Evolutionary conservation across 1,140 invertebrate genomes (phyloP).

Genomic region (Drosophila serrata): DNA sequence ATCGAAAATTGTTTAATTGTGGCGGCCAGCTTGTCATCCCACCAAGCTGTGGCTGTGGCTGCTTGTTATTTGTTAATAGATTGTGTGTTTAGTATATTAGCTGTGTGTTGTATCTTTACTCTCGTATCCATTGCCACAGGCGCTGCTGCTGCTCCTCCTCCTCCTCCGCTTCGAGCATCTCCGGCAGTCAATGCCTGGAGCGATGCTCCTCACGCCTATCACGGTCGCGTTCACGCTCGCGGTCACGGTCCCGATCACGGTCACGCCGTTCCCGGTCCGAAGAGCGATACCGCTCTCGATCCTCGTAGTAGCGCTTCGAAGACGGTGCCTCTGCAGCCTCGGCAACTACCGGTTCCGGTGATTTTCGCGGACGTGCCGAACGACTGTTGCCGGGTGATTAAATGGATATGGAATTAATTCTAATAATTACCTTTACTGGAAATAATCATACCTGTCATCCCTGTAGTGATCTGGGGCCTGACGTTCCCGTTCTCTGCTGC

Average conservation of each 20-base stretch:
- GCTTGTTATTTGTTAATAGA: conserved; percentile 67
- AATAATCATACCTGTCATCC: conserved; percentile 89
- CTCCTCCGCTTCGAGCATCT: conserved; percentile 6
- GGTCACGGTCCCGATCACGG: conserved; percentile 88
- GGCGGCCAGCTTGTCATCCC: conserved; percentile 47
- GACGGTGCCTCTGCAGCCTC: conserved; percentile 86
- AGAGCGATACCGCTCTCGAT: conserved; percentile 91
- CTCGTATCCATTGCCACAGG: conserved; percentile 49
- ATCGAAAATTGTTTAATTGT: conserved; percentile 71
- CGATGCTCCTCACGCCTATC: conserved; percentile 90
- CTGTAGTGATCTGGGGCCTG: conserved; percentile 88
- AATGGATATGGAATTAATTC: conserved; percentile 6
- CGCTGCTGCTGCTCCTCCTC: conserved; percentile 11
- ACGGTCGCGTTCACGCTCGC: conserved; percentile 88
- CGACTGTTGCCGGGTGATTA: conserved; percentile 78
- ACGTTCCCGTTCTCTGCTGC: conserved; percentile 87
- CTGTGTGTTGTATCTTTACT: conserved; percentile 59
- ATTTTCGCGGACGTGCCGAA: conserved; percentile 88
- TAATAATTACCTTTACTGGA: not conserved
- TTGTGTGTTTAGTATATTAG: conserved; percentile 54
- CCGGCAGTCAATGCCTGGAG: conserved; percentile 88
- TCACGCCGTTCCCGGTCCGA: conserved; percentile 89
- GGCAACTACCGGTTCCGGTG: conserved; percentile 86
- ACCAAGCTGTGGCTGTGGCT: conserved; percentile 39
- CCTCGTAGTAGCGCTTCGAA: conserved; percentile 90